phyloP scores from a whole-genome alignment of 2,113 vertebrate species.

The Osmerus eperlanus region DNA sequence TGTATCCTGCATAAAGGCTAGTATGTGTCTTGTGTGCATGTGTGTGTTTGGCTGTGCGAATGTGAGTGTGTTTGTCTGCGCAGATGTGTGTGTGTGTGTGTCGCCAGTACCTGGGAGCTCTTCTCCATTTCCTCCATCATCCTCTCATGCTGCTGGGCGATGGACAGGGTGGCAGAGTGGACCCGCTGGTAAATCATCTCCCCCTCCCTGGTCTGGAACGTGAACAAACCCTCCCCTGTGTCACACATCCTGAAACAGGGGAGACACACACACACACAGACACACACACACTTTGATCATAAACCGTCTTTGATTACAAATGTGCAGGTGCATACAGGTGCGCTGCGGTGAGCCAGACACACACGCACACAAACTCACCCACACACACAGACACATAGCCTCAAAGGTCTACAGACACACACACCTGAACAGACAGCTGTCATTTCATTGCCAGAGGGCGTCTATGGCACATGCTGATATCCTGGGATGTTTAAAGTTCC shows the following conservation, averaged over 20 bases:
- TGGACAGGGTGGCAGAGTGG: conserved; percentile 95
- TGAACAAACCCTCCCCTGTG: conserved; percentile 98
- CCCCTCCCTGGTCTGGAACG: conserved; percentile 97
- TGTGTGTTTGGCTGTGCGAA: too few relatives aligned
- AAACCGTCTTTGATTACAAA: conserved; percentile 51
- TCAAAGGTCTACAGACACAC: conserved; percentile 33
- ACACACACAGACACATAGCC: conserved; percentile 5
- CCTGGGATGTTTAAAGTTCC: conserved; percentile 45
- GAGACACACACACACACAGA: conserved; percentile 27
- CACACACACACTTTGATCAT: conserved; percentile 48
- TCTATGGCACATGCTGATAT: conserved; percentile 49
- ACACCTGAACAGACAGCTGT: conserved; percentile 32
- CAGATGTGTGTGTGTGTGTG: conserved; percentile 21
- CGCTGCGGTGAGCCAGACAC: background rate
- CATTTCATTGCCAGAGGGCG: conserved; percentile 50
- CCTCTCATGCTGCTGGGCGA: conserved; percentile 96
- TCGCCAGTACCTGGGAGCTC: conserved; percentile 85
- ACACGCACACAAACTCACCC: conserved; percentile 11
- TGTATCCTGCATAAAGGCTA: too few relatives aligned
- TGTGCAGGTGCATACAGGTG: conserved; percentile 35
- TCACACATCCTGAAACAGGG: conserved; percentile 92
- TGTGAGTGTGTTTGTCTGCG: background rate
- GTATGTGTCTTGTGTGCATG: background rate
- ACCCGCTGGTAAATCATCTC: conserved; percentile 99
- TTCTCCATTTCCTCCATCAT: conserved; percentile 98